A percentile compares a stretch with the other conserved stretches of the same genome.
phyloP scores from a whole-genome alignment of 2,797 vertebrate genomes.

The Manis pentadactyla region DNA sequence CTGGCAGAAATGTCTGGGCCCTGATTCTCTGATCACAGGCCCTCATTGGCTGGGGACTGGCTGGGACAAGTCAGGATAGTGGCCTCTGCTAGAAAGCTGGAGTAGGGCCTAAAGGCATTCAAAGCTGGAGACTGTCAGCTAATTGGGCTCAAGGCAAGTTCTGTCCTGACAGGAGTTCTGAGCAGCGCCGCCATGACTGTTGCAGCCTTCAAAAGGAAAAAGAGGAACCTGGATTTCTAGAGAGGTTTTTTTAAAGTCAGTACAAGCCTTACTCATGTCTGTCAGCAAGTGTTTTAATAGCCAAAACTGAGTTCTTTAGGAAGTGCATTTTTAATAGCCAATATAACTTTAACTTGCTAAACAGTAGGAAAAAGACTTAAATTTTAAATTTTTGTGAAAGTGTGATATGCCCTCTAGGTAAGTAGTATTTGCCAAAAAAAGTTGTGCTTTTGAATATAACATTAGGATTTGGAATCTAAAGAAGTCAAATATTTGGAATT shows the following conservation, averaged over 20 bases:
- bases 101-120: not conserved
- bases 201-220: not conserved
- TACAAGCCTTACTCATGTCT: not conserved
- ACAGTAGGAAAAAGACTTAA: not conserved
- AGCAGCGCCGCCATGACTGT: not conserved
- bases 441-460: not conserved
- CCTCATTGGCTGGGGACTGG: not conserved
- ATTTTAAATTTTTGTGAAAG: not conserved
- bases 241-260: not conserved
- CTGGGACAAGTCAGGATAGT: not conserved
- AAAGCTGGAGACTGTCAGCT: not conserved
- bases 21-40: not conserved
- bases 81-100: not conserved
- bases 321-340: not conserved
- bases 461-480: not conserved
- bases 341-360: not conserved
- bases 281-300: not conserved
- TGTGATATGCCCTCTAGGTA: not conserved
- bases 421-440: not conserved
- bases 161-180: not conserved
- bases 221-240: not conserved
- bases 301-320: not conserved
- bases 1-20: not conserved
- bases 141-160: not conserved
- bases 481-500: constrained; percentile 23